These are phyloP conservation scores for Macheiramphus alcinus DNA, from an alignment of 2,113 vertebrate genomes.

Conservation along the genomic window DNA sequence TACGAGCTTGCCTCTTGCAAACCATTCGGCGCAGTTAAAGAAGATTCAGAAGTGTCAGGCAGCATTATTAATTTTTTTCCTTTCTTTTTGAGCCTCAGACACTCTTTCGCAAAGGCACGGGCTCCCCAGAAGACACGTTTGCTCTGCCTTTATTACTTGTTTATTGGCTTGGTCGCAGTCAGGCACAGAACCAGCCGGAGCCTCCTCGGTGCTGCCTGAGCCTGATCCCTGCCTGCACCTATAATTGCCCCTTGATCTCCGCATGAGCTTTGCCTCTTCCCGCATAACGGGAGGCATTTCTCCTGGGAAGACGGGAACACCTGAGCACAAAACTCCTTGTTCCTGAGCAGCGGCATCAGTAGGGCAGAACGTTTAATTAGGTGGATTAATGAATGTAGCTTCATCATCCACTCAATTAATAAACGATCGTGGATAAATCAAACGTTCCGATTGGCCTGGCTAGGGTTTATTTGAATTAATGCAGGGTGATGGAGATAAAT, in stretches of 20 bases:
- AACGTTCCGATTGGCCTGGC: background rate
- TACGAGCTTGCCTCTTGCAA: background rate
- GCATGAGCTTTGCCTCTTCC: background rate
- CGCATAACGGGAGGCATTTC: background rate
- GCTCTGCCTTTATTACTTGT: background rate
- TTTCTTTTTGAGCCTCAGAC: background rate
- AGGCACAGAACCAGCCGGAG: background rate
- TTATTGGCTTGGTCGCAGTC: background rate
- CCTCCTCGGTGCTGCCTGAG: background rate
- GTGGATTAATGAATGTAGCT: background rate
- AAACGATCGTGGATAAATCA: background rate
- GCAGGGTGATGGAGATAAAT: background rate
- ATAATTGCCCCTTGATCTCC: background rate
- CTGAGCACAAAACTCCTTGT: background rate
- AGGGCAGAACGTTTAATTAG: background rate
- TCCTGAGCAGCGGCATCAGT: background rate
- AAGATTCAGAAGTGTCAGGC: background rate
- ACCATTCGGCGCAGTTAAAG: background rate
- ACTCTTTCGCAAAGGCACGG: fast-evolving
- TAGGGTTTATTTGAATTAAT: background rate
- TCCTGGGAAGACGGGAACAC: background rate
- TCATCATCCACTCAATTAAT: background rate
- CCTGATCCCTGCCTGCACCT: background rate
- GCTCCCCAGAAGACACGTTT: background rate
- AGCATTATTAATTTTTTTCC: background rate